Conservation (phyloP, 2,888 invertebrate genomes). For the Plagiodera versicolora region DNA sequence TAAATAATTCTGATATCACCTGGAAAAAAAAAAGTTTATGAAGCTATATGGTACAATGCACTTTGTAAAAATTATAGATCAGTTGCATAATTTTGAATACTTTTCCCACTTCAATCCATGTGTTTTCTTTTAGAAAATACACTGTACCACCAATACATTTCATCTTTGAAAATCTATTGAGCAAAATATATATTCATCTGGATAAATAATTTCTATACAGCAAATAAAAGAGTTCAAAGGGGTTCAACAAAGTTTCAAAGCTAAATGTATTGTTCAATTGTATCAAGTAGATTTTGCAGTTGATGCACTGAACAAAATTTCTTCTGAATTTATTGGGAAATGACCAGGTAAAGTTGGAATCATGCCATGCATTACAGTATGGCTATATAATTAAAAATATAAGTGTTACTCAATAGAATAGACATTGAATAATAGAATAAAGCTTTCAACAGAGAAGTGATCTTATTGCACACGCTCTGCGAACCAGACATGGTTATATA, state of each 20-base stretch:
- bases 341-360: background rate
- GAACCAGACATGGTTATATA: slow-evolving; percentile 41
- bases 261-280: background rate
- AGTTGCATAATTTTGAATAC: background rate
- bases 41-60: slow-evolving; percentile 24
- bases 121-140: background rate
- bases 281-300: background rate
- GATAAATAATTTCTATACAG: background rate
- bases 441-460: slow-evolving; percentile 41
- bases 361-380: background rate
- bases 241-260: background rate
- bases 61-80: background rate
- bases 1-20: slow-evolving; percentile 18
- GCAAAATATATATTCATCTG: background rate
- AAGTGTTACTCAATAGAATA: slow-evolving; percentile 19
- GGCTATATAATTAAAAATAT: background rate
- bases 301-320: background rate
- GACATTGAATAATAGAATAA: slow-evolving; percentile 29
- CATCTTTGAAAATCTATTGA: background rate
- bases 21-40: slow-evolving; percentile 5
- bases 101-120: background rate
- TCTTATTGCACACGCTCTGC: slow-evolving; percentile 44
- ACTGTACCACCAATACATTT: background rate
- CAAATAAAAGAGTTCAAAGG: background rate
- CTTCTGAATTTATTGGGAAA: too few species aligned